Conservation (phyloP, 1,140 invertebrate species). For the Drosophila auraria region DNA sequence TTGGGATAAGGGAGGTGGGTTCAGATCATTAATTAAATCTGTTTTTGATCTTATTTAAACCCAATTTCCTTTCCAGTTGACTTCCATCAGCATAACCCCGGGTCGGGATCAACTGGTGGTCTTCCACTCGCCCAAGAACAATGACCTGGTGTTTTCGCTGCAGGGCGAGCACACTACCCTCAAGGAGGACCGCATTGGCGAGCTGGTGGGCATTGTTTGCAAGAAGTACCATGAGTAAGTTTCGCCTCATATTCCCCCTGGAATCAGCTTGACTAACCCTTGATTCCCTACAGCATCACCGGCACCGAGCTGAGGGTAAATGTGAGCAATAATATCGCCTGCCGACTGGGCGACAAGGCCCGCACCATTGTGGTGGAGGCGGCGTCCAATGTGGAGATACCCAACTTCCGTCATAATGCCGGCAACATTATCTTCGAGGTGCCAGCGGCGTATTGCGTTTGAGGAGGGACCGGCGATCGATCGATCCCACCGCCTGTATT, state of each 20-base stretch:
- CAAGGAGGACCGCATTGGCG: conserved; percentile 92
- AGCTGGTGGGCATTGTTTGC: conserved; percentile 93
- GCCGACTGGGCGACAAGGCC: conserved; percentile 73
- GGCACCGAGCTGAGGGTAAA: conserved; percentile 78
- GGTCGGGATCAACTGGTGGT: conserved; percentile 95
- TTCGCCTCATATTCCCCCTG: rapidly evolving
- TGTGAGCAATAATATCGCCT: conserved; percentile 74
- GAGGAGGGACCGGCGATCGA: conserved; percentile 3
- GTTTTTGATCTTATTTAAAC: no score
- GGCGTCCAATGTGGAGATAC: conserved; percentile 73
- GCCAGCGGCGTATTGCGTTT: conserved; percentile 78
- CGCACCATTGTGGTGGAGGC: conserved; percentile 77
- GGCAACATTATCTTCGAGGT: conserved; percentile 83
- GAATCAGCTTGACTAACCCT: not conserved
- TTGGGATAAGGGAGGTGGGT: conserved; percentile 91
- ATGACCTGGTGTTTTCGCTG: conserved; percentile 94
- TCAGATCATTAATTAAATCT: not conserved
- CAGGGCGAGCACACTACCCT: conserved; percentile 68
- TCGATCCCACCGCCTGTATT: conserved; percentile 15
- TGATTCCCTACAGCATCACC: conserved; percentile 49
- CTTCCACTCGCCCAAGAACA: conserved; percentile 95
- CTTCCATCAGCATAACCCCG: conserved; percentile 92
- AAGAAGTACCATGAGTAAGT: conserved; percentile 91
- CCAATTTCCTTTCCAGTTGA: conserved; percentile 87
- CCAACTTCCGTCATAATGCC: conserved; percentile 71